Base-by-base conservation (phyloP, 2,888 invertebrate species). In the Drosophila rellima region DNA sequence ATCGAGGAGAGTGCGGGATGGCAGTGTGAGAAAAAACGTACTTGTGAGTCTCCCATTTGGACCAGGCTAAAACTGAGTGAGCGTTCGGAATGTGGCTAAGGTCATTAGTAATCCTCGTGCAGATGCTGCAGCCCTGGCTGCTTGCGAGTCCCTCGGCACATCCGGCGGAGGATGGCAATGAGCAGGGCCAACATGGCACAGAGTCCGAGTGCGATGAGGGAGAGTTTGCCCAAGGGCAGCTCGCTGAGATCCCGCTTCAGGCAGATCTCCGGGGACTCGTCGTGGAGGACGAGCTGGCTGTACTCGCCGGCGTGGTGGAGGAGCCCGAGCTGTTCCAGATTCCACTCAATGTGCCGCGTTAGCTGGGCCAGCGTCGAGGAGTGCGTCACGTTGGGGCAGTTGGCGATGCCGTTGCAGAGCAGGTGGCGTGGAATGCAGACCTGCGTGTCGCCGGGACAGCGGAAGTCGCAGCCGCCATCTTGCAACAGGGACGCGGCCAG, bases 401-500 rank as follows among this genome's bases (percentile, higher is more conserved):
- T 98, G 15, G 96, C 94, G 2, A 97, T 95, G 4, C 97, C 97
- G 90, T 98, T 97, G 92, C 98, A 98, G 2, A 98, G 95, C 23
- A 97, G 93, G 84, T 96, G 94, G 18, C 95, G 95, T 5, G 97
- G 97, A 89, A 98, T 97, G 91, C 98, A 98, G 18, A 96, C 93
- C 7, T 96, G 95, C 66, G 95, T 95, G 78, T 96, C 95, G 2
- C 97, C 97, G 0, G 97, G 97, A 92, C 98, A 98, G 64, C 96
- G 95, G 88, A 98, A 98, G 81, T 96, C 97, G 91, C 98, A 98
- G 95, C 59, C 90, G 56, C 94, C 94, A 85, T 95, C 96, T 33
- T 95, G 95, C 54, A 97, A 92, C 72, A 95, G 94, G 33, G 96
- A 96, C 0, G 96, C 96, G 94, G 96, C 96, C 37, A 96, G 91